Base-by-base conservation (phyloP, 1,140 invertebrate species). In the Hylaeus anthracinus region DNA sequence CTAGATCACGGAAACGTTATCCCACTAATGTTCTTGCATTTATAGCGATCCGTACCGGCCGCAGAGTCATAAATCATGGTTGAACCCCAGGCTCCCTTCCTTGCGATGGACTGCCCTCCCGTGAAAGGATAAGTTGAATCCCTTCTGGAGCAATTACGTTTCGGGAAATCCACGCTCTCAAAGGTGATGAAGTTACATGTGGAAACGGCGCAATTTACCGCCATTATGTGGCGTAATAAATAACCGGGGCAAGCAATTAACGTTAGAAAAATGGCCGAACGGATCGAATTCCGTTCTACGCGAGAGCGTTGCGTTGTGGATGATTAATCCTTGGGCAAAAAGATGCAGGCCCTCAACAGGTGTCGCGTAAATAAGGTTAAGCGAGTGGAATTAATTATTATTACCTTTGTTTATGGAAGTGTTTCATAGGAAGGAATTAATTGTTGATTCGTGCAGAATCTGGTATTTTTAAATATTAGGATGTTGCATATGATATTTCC, bases 41-140 rank as follows among this genome's bases (percentile, higher is more conserved):
- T 81, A 79, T 82, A 74, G 84, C 74, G 74, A 72, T 66, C 71
- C 83, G 79, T 61, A 60, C 63, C 83, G 65, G 55, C 74, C 73
- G 26, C 84, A 73, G 51, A 64, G 69, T 85, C 84, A 81, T 86
- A 86, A 86, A 86, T 86, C 84, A 86, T 82, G 71, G 79, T 69
- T 72, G 73, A 67, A 77, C 84, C 81, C 26, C 78, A 69, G 41
- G 82, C 72, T 65, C 72, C 1, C 63, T 63, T 70, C 76, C 41
- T 10, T n/a, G 77, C 58, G 82, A 85, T 85, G 80, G 82, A 84
- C 39, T 76, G 60, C 9, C 82, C 71, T 81, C 53, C 72, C 67
- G 61, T 56, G 82, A 84, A 83, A 81, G 82, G 77, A 53, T 73
- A 74, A 76, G 73, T 64, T 56, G 82, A 85, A 85, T 84, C 83